Percentiles rank a stretch among this genome's conserved stretches.
These are phyloP conservation scores for Gavia stellata DNA, from an alignment of 2,113 vertebrate species.

Conservation along the genomic window DNA sequence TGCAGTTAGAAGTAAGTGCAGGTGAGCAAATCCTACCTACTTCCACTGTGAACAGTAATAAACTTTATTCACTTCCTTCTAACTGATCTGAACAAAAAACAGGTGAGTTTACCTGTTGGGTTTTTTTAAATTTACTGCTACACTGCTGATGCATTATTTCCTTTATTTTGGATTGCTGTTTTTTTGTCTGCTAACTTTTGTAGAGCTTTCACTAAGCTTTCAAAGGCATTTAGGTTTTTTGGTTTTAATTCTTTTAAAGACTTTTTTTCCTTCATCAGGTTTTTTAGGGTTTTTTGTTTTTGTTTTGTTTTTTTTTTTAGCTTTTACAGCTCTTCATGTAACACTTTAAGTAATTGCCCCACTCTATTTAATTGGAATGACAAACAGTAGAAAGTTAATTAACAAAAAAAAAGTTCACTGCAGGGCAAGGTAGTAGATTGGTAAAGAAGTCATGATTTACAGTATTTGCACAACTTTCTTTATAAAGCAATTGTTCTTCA, in stretches of 20 bases:
- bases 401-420: conserved; percentile 53
- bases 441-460: conserved; percentile 65
- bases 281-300: background rate
- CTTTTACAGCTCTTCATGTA: conserved; percentile 18
- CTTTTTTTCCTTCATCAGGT: background rate
- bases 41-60: background rate
- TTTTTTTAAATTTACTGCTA: background rate
- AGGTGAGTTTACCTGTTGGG: background rate
- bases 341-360: conserved; percentile 49
- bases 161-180: background rate
- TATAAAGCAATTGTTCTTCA: conserved; percentile 72
- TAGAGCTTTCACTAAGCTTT: background rate
- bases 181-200: background rate
- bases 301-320: background rate
- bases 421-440: conserved; percentile 44
- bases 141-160: background rate
- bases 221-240: background rate
- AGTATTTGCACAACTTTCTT: conserved; percentile 69
- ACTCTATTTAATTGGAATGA: conserved; percentile 66
- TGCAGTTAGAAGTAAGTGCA: background rate
- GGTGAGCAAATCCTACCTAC: background rate
- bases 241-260: background rate
- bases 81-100: background rate
- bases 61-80: background rate
- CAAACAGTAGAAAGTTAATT: conserved; percentile 71